Evolutionary conservation across 2,113 vertebrate species (phyloP), one percentile per base, ranked within the genome.

Genomic region (Paralichthys olivaceus): DNA sequence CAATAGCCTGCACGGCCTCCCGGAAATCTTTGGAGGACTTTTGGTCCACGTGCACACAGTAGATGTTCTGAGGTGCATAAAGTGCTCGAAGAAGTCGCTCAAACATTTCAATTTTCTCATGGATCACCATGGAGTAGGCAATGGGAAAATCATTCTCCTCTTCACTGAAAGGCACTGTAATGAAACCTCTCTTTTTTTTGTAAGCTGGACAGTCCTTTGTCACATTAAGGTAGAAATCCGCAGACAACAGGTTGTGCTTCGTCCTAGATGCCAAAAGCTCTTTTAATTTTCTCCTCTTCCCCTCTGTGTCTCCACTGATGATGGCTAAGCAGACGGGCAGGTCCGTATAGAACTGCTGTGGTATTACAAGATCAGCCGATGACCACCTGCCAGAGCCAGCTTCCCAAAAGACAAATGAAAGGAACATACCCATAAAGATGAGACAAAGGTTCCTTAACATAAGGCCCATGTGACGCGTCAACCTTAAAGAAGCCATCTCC

Each of bases 71-170:
- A 0, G 97, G 97, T 2, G 86, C 6, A 8, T 98, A 98, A 66
- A 97, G 4, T 8, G 96, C 92, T 43, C 96, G 84, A 4, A 98
- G 85, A 4, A 98, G 93, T 47, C 96, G 92, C 84, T 98, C 97
- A 11, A 98, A 98, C 95, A 97, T 96, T 78, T 97, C 96, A 0
- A 97, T 95, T 54, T 97, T 95, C n/a, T 96, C 40, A 3, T 99
- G 97, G 58, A 98, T 91, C 80, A 98, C 96, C 91, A 98, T 97
- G 17, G 97, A 97, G 69, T 95, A 98, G 0, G 97, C 96, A 1
- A 98, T 94, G 9, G 95, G 97, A 65, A 94, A 97, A 7, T 77
- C 77, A 0, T 12, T 77, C 82, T 98, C 97, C 54, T 96, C 96
- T n/a, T 77, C 69, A 82, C 96, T 98, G 54, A 97, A 84, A 0